These are phyloP conservation scores for Platycercus adscitus DNA, from an alignment of 2,113 vertebrate genomes.

Conservation along the genomic window DNA sequence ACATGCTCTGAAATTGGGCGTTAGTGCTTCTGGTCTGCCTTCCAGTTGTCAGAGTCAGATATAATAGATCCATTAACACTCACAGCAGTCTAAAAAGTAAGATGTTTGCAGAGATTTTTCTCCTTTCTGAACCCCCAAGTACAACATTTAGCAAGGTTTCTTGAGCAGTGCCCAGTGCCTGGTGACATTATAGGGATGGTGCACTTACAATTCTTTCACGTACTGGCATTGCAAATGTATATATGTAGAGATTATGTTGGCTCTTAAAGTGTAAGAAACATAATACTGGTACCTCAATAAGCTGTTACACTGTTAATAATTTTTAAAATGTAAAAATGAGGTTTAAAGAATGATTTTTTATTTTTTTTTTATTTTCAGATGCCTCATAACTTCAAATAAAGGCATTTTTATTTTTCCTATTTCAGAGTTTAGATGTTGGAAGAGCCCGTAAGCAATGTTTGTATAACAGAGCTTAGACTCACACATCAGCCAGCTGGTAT, in stretches of 20 bases:
- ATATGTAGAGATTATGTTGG: neutral
- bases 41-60: neutral
- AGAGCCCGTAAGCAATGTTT: neutral
- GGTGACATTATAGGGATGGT: neutral
- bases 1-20: neutral
- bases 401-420: neutral
- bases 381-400: neutral
- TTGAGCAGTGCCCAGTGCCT: neutral
- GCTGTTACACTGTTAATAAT: neutral
- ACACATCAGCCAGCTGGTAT: slow-evolving; percentile 65
- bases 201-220: neutral
- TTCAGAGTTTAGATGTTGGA: neutral
- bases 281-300: neutral
- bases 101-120: neutral
- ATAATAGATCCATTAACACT: neutral
- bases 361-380: neutral
- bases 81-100: neutral
- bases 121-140: neutral
- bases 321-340: neutral
- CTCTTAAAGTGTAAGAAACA: neutral
- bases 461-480: neutral
- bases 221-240: neutral
- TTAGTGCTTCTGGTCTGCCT: neutral
- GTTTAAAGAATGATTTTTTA: neutral
- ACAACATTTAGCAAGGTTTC: neutral